Base-by-base conservation (phyloP, 2,113 vertebrate genomes). In the Telmatochromis bifrenatus region DNA sequence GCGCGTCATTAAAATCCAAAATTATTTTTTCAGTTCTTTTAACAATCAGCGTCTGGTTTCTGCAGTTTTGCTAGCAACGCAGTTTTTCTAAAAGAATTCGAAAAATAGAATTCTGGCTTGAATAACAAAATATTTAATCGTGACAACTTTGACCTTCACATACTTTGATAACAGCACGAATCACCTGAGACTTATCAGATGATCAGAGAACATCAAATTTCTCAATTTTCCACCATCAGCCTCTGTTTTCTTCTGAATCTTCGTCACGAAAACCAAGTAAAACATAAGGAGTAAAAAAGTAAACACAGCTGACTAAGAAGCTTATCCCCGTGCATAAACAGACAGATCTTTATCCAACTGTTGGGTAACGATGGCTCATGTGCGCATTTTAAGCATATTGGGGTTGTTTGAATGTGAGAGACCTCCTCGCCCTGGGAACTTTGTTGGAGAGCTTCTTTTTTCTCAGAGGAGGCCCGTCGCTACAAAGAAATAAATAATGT, bases 401-500 rank as follows among this genome's bases (percentile, higher is more conserved):
- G 26, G 13, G 1, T 37, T 8, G 2, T 21, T 3, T 26, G 7
- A 56, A 45, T 11, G 31, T 6, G 75, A 82, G 26, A 49, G 62
- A 15, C 35, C 47, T 45, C 12, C 3, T 86, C 15, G 23, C 28
- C 28, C 7, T 42, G 28, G 12, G 65, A 39, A 37, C 65, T 17
- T 60, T 13, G 56, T 15, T n/a, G 17, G 26, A 39, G 9, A 42
- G 8, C 10, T 35, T 37, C n/a, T 58, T 13, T 17, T 60, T 60
- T 9, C 26, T 81, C 58, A 42, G 26, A 23, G 81, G 65, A 80
- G 45, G 13, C 51, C 35, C 28, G 39, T 7, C 77, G 58, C 53
- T 62, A n/a, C 51, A 21, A 55, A 84, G 55, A 60, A 90, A 87
- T 90, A 91, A 90, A 89, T 88, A 88, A 85, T 82, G 83, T 49